Evolutionary conservation across 30 jellyfish, hydroid and myxozoan species (phyloP).

Genomic region (Pelagia noctiluca): DNA sequence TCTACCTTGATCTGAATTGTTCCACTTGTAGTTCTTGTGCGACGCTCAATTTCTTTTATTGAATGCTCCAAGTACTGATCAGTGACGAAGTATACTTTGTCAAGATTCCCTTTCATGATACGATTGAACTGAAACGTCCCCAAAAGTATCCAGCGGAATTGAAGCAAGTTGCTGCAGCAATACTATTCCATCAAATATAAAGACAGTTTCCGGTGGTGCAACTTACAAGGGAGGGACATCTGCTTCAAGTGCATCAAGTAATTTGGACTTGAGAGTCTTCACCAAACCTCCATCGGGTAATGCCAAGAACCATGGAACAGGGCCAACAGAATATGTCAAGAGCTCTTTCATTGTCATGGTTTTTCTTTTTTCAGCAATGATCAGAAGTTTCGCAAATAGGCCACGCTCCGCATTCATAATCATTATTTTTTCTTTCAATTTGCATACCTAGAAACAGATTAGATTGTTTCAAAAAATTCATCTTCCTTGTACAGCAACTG

Average conservation of each 20-base stretch:
- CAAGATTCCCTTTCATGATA: constrained; percentile 15
- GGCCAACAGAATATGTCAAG: constrained; percentile 47
- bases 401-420: constrained; percentile 51
- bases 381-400: constrained; percentile 51
- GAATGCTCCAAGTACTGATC: constrained; percentile 15
- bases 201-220: constrained; percentile 25
- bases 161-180: constrained; percentile 52
- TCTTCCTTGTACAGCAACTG: too few species aligned
- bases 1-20: constrained; percentile 9
- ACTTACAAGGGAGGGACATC: neutral
- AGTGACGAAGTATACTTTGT: constrained; percentile 11
- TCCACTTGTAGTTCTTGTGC: neutral
- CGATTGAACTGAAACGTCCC: constrained; percentile 45
- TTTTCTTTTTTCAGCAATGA: constrained; percentile 33
- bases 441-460: too few species aligned
- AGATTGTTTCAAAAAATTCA: too few species aligned
- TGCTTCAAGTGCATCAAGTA: constrained; percentile 15
- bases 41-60: neutral
- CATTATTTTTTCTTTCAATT: constrained; percentile 48
- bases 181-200: constrained; percentile 36
- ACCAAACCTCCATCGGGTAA: constrained; percentile 57
- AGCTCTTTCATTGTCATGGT: constrained; percentile 8
- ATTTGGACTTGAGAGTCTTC: constrained; percentile 47
- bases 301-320: constrained; percentile 59
- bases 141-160: constrained; percentile 22